Conservation (phyloP, 2,797 vertebrate species). For the Clarias fuscus region DNA sequence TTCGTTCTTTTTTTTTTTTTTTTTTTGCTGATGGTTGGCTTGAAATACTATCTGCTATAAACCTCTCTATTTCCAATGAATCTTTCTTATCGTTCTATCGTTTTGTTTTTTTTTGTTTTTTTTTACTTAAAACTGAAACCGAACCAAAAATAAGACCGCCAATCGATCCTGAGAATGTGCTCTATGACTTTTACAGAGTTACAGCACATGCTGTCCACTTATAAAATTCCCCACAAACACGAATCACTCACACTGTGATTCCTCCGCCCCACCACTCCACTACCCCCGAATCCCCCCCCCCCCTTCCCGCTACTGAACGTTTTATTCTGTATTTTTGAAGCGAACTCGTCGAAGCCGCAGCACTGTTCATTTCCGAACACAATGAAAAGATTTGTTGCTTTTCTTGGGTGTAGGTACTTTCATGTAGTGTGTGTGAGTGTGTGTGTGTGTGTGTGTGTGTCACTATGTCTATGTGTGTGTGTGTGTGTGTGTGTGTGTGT, state of each 20-base stretch:
- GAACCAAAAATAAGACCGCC: slow-evolving; percentile 55
- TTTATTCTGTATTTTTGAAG: slow-evolving; percentile 53
- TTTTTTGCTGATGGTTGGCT: slow-evolving; percentile 49
- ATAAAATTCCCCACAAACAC: slow-evolving; percentile 45
- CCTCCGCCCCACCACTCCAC: slow-evolving; percentile 20
- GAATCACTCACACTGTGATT: slow-evolving; percentile 51
- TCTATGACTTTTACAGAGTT: slow-evolving; percentile 26
- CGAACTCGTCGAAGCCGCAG: slow-evolving; percentile 61
- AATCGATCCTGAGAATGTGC: slow-evolving; percentile 20
- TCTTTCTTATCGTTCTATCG: slow-evolving; percentile 5
- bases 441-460: slow-evolving; percentile 35
- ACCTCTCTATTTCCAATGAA: slow-evolving; percentile 58
- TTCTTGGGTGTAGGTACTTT: slow-evolving; percentile 76
- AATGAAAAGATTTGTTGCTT: slow-evolving; percentile 67
- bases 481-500: slow-evolving; percentile 39
- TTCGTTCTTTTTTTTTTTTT: slow-evolving; percentile 40
- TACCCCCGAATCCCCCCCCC: slow-evolving; percentile 23
- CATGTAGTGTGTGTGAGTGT: slow-evolving; percentile 43
- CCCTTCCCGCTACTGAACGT: slow-evolving; percentile 42
- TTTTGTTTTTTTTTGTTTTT: neutral
- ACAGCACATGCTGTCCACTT: slow-evolving; percentile 63
- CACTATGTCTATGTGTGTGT: slow-evolving; percentile 48
- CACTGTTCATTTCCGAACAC: slow-evolving; percentile 67
- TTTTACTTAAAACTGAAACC: slow-evolving; percentile 50
- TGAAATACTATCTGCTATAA: slow-evolving; percentile 55